Percentiles rank a stretch among this genome's conserved stretches.
Evolutionary conservation across 2,888 invertebrate genomes (phyloP).

Genomic region (Hypsopygia costalis): DNA sequence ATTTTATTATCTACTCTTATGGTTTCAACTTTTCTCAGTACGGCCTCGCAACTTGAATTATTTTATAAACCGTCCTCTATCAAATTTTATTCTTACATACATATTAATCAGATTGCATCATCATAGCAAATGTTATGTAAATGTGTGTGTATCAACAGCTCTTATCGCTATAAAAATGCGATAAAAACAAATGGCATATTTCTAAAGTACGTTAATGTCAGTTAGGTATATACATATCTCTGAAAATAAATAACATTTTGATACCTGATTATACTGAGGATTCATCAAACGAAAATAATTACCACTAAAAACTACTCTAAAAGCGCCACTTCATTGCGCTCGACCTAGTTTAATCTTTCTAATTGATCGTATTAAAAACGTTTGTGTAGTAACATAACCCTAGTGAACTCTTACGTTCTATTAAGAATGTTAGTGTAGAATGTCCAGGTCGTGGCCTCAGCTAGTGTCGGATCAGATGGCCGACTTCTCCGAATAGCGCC

Average conservation of each 20-base stretch:
- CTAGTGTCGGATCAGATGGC: conserved; percentile 47
- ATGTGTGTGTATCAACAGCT: too few relatives aligned
- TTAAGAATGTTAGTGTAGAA: conserved; percentile 22
- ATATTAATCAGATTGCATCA: neutral
- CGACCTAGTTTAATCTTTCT: too few relatives aligned
- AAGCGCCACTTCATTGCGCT: conserved; percentile 5
- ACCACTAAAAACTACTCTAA: too few relatives aligned
- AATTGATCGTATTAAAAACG: conserved; percentile 22
- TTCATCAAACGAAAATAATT: too few relatives aligned
- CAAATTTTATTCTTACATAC: neutral
- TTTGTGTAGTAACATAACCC: conserved; percentile 34
- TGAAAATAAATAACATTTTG: too few relatives aligned
- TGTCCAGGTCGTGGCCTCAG: conserved; percentile 26
- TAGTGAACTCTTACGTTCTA: conserved; percentile 29
- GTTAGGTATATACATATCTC: too few relatives aligned
- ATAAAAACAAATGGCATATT: too few relatives aligned
- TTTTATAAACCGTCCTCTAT: neutral
- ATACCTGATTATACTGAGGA: too few relatives aligned
- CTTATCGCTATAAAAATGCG: neutral
- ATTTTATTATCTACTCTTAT: neutral
- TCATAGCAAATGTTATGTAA: neutral
- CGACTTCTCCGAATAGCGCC: conserved; percentile 39
- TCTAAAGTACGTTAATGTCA: too few relatives aligned
- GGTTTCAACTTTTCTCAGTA: too few relatives aligned
- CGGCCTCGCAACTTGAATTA: too few relatives aligned